Base-by-base conservation (phyloP, 2,113 vertebrate species). In the Emberiza fucata region DNA sequence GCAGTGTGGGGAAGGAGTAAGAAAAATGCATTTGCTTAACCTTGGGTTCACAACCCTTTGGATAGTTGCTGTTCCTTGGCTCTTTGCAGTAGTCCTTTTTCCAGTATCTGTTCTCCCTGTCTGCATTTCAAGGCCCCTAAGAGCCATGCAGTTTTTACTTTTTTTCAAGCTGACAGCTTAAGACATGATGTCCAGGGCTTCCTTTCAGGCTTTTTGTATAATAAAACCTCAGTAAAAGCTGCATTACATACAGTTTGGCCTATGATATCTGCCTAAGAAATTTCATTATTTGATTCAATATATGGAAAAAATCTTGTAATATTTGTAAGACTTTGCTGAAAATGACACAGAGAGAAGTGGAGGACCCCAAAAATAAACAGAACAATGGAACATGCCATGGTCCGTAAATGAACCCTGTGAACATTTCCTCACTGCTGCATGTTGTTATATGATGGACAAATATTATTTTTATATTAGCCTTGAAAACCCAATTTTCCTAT, bases 1-100 rank as follows among this genome's bases (percentile, higher is more conserved):
- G 40, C 21, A 84, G 24, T 15, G 47, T 44, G 33, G 25, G 42
- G 18, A 88, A 83, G 60, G n/a, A 64, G 31, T 45, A 91, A 68
- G 39, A 92, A 84, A 84, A 96, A 78, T 66, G 39, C 14, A 8
- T 86, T 92, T 88, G n/a, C n/a, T 86, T 81, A 81, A 92, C 45
- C 59, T 92, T 79, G 54, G 15, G n/a, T 70, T 94, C 51, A 78
- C 40, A 66, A 6, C 11, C 63, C 19, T 40, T 87, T 54, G 45
- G n/a, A 47, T 28, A 65, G 21, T 6, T n/a, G 37, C 47, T 80
- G 17, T 68, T 94, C 48, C 51, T 73, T 85, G 73, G 29, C 50
- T 57, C 57, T 72, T 75, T 53, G 13, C 56, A 82, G 51, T 71
- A 51, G 40, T 64, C 90, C 18, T 73, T 68, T 47, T 48, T 51